Evolutionary conservation across 2,113 vertebrate genomes (phyloP), one percentile per base, ranked within the genome.

Genomic region (Grus americana): DNA sequence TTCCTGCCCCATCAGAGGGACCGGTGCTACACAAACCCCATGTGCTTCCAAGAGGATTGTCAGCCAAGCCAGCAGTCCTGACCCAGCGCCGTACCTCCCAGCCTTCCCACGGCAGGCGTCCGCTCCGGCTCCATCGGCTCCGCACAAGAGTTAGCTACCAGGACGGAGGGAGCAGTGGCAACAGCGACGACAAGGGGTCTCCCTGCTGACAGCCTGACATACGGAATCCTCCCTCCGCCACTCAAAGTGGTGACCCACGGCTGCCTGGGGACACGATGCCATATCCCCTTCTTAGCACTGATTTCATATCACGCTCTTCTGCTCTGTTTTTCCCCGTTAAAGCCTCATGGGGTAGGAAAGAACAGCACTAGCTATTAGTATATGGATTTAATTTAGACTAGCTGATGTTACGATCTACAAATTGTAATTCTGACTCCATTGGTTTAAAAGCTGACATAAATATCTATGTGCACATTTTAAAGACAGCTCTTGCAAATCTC

Each of bases 321-420:
- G 81, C 57, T 87, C 68, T 66, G 15, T 29, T 70, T 86, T 50
- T 5, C 32, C 54, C 27, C 15, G 0, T 55, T 78, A 81, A 70
- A 88, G 42, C 19, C 32, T 46, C 82, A 17, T 1, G 27, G 34
- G 34, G 55, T 47, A 40, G 50, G 46, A 52, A 73, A 85, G 59
- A 90, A 12, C n/a, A 75, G 17, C 83, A 34, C n/a, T 61, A 85
- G 85, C 46, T 79, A 8, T 16, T 17, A 24, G 36, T 6, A 8
- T 38, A 17, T 1, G 6, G 13, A 38, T 87, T 92, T 55, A 49
- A 65, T 81, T 68, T 44, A 57, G 26, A 49, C 55, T 52, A 65
- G 17, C 8, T 88, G 34, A 32, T 4, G 6, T 36, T 67, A 40
- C 0, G 0, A 76, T 44, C n/a, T 59, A 55, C 19, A 59, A 24